Conservation (phyloP, 2,888 invertebrate genomes). For the Hermodice carunculata region DNA sequence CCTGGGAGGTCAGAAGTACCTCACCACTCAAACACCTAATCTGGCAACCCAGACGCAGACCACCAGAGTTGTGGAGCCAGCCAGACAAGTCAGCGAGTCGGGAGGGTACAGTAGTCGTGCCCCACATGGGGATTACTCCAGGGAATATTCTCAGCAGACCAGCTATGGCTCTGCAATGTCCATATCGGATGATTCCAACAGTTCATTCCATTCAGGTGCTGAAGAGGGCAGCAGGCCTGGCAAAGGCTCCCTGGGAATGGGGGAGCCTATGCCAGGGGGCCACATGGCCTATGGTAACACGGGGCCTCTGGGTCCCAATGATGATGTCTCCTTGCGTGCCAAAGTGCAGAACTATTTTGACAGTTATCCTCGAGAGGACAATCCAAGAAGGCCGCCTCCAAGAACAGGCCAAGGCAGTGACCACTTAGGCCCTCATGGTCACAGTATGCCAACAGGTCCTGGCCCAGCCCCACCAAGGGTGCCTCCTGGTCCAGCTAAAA, state of each 20-base stretch:
- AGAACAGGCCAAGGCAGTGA: too few relatives aligned
- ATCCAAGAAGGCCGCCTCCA: too few relatives aligned
- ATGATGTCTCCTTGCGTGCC: too few relatives aligned
- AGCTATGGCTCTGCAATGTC: conserved; percentile 21
- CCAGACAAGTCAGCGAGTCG: not conserved
- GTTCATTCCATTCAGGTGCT: conserved; percentile 1
- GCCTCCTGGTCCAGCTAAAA: too few relatives aligned
- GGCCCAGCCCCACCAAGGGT: too few relatives aligned
- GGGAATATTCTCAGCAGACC: conserved; percentile 19
- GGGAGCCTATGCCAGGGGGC: too few relatives aligned
- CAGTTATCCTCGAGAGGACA: too few relatives aligned
- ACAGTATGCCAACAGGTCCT: too few relatives aligned
- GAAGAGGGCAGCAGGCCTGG: conserved; percentile 28
- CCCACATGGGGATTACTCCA: not conserved
- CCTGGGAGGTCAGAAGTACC: conserved; percentile 6
- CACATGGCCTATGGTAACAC: conserved; percentile 1
- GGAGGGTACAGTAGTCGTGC: not conserved
- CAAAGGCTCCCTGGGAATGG: too few relatives aligned
- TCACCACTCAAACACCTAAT: not conserved
- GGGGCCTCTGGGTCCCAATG: conserved; percentile 24
- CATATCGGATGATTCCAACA: conserved; percentile 24
- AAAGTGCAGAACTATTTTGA: conserved; percentile 45
- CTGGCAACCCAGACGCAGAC: not conserved
- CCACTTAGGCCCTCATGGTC: too few relatives aligned
- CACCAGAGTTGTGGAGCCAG: not conserved